Evolutionary conservation across 1,140 invertebrate genomes (phyloP), one percentile per base, ranked within the genome.

Genomic region (Zaprionus taronus): DNA sequence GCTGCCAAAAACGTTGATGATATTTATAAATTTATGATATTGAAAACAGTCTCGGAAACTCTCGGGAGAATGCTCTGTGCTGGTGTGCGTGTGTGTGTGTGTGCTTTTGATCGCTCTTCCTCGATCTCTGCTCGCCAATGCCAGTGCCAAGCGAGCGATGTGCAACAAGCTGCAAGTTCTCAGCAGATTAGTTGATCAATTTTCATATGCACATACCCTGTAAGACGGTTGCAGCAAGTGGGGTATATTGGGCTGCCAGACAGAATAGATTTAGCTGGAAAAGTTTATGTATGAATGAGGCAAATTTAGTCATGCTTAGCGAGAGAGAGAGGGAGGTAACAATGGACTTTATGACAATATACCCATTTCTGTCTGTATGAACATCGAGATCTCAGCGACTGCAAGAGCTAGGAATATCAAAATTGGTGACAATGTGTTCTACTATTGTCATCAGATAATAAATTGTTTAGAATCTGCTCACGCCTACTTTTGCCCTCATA

Each of bases 11-110:
- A 57, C 22, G 53, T 36, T 67, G 47, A 58, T 83, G 76, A 58
- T 83, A 84, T 84, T 84, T 84, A 78, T 85, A 84, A 81, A 84
- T 68, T 84, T 80, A 81, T 83, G 72, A 77, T 79, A 76, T 79
- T 77, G 71, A 83, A 79, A 80, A 76, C 60, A 65, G 60, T 76
- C 28, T 75, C 55, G 28, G 41, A 47, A 47, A 47, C 17, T 47
- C 41, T 17, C 15, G 12, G 7, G 41, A 47, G 9, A 47, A 47
- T 34, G 9, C 9, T 11, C 31, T 34, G 41, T 47, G 41, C 31
- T 9, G 9, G 0, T 41, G 14, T n/a, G 38, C 5, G 0, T 15
- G 38, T 41, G 38, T 47, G n/a, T 3, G 41, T 47, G 6, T 47
- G 15, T 47, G 20, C 24, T 11, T 49, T 9, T 20, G 20, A 51